phyloP scores from a whole-genome alignment of 2,888 invertebrate species.

The Pachliopta kotzebuea region DNA sequence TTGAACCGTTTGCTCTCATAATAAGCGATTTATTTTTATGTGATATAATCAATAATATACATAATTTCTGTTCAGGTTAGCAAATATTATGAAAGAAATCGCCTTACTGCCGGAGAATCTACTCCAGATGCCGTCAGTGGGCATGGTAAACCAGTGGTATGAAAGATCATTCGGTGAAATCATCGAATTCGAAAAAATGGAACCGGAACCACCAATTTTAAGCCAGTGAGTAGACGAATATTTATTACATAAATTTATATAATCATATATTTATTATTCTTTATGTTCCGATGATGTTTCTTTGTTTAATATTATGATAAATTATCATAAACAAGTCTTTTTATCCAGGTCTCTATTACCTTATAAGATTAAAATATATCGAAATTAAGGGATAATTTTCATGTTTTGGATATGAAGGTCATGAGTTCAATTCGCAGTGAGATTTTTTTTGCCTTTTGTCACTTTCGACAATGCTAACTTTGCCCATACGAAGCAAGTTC shows the following conservation, averaged over 20 bases:
- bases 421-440: too few relatives aligned
- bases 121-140: constrained; percentile 95
- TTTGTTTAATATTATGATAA: too few relatives aligned
- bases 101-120: constrained; percentile 96
- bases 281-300: too few relatives aligned
- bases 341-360: too few relatives aligned
- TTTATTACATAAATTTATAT: not conserved
- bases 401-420: too few relatives aligned
- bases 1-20: not conserved
- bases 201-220: constrained; percentile 83
- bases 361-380: too few relatives aligned
- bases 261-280: too few relatives aligned
- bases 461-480: too few relatives aligned
- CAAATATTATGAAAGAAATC: constrained; percentile 99
- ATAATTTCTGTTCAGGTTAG: constrained; percentile 81
- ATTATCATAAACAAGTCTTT: too few relatives aligned
- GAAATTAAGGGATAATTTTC: too few relatives aligned
- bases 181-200: constrained; percentile 93
- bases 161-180: constrained; percentile 97
- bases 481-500: too few relatives aligned
- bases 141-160: constrained; percentile 96
- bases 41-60: constrained; percentile 5
- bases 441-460: too few relatives aligned
- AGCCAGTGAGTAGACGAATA: constrained; percentile 78
- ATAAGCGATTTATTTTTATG: not conserved